Percentiles rank a stretch among this genome's conserved stretches.
These are phyloP conservation scores for Canis aureus DNA, from an alignment of 2,113 vertebrate genomes.

Conservation along the genomic window DNA sequence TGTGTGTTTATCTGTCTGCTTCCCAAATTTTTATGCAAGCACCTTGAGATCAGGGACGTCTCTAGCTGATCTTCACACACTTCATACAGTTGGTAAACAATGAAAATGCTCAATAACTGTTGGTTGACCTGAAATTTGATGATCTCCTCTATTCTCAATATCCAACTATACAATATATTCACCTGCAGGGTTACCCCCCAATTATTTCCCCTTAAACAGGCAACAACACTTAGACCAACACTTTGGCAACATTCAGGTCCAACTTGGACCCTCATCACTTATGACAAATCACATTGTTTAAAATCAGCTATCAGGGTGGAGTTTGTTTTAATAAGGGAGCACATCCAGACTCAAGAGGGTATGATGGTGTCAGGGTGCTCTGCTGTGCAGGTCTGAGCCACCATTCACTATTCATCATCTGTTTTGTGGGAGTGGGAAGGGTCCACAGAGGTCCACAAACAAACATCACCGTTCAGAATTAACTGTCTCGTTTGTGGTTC, in stretches of 20 bases:
- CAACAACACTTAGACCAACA: background rate
- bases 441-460: background rate
- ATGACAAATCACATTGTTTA: background rate
- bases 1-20: background rate
- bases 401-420: background rate
- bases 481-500: background rate
- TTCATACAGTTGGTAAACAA: background rate
- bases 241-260: background rate
- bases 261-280: background rate
- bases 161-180: background rate
- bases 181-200: background rate
- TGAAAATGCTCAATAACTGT: background rate
- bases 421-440: background rate
- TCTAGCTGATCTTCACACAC: background rate
- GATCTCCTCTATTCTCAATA: background rate
- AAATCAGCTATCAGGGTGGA: background rate
- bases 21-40: background rate
- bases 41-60: background rate
- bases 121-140: background rate
- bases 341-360: background rate
- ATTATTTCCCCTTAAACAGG: background rate
- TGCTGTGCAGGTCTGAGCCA: background rate
- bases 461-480: background rate
- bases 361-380: accelerated
- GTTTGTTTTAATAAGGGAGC: background rate